Evolutionary conservation across 2,888 invertebrate species (phyloP).

Genomic region (Drosophila flavopinicola): DNA sequence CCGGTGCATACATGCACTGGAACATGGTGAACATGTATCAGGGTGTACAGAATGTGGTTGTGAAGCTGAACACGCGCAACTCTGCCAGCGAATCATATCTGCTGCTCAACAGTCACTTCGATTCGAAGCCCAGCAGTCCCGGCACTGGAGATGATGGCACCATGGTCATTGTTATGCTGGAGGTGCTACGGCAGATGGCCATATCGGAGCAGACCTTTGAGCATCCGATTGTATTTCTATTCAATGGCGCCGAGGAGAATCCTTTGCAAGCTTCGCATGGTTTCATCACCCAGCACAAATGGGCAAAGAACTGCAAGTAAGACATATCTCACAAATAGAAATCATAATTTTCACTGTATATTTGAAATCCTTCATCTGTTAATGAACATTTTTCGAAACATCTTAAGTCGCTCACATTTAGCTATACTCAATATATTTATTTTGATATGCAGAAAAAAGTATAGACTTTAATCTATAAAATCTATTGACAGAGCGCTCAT

Average conservation of each 20-base stretch:
- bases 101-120: slow-evolving; percentile 96
- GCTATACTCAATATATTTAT: too few species aligned
- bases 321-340: neutral
- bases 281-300: slow-evolving; percentile 86
- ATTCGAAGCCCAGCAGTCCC: slow-evolving; percentile 94
- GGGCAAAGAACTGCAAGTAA: slow-evolving; percentile 64
- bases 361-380: too few species aligned
- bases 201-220: slow-evolving; percentile 83
- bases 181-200: slow-evolving; percentile 85
- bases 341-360: neutral
- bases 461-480: too few species aligned
- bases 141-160: slow-evolving; percentile 89
- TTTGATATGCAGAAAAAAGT: too few species aligned
- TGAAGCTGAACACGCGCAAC: slow-evolving; percentile 74
- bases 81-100: slow-evolving; percentile 74
- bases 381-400: too few species aligned
- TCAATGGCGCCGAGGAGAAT: slow-evolving; percentile 89
- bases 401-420: too few species aligned
- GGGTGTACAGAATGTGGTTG: slow-evolving; percentile 82
- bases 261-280: slow-evolving; percentile 89
- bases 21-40: slow-evolving; percentile 81
- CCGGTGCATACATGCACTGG: slow-evolving; percentile 76
- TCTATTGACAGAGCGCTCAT: slow-evolving; percentile 87
- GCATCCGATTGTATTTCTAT: slow-evolving; percentile 87
- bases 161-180: slow-evolving; percentile 88